Conservation (phyloP, 2,888 invertebrate species). For the Drosophila aldrichi region DNA sequence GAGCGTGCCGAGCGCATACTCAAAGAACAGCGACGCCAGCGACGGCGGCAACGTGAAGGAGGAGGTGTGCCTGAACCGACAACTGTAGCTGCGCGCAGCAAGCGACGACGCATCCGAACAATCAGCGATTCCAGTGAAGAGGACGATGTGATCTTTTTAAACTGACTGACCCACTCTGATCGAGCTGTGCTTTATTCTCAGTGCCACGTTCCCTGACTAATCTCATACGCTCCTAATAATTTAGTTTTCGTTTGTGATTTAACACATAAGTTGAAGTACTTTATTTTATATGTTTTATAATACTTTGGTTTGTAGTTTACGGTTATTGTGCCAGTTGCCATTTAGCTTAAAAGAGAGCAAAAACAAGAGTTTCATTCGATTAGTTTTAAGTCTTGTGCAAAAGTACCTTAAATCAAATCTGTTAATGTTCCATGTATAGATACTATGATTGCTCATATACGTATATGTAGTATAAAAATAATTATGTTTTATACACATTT, state of each 20-base stretch:
- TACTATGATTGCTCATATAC: neutral
- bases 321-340: slow-evolving; percentile 1
- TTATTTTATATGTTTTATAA: slow-evolving; percentile 42
- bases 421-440: slow-evolving; percentile 9
- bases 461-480: neutral
- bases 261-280: slow-evolving; percentile 37
- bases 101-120: slow-evolving; percentile 49
- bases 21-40: slow-evolving; percentile 83
- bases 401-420: slow-evolving; percentile 27
- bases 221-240: neutral
- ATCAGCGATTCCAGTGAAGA: slow-evolving; percentile 66
- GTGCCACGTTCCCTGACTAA: slow-evolving; percentile 11
- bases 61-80: neutral
- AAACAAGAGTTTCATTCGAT: neutral
- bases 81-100: slow-evolving; percentile 4
- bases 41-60: slow-evolving; percentile 31
- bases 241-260: slow-evolving; percentile 25
- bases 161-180: neutral
- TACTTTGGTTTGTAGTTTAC: slow-evolving; percentile 52
- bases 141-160: slow-evolving; percentile 33
- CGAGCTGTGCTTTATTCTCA: neutral
- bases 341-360: slow-evolving; percentile 17
- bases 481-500: slow-evolving; percentile 21
- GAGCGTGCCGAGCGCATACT: slow-evolving; percentile 88
- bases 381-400: slow-evolving; percentile 13